Conservation (phyloP, 2,888 invertebrate genomes). For the Malachius bipustulatus region DNA sequence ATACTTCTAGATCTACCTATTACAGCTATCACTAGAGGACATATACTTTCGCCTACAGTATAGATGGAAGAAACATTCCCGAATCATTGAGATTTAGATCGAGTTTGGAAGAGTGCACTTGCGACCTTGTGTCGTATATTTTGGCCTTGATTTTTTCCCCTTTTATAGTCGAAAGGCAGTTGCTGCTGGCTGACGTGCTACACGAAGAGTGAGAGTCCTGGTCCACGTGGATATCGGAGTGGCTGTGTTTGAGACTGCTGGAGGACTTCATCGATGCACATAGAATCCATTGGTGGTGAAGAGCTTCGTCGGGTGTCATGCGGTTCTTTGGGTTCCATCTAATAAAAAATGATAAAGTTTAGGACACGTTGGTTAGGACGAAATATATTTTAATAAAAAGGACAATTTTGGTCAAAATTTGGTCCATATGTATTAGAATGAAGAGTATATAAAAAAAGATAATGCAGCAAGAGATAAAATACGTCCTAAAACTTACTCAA, state of each 20-base stretch:
- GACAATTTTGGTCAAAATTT: too few species aligned
- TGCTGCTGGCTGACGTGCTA: conserved; percentile 32
- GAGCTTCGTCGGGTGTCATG: conserved; percentile 84
- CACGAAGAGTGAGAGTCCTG: conserved; percentile 31
- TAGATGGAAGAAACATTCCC: conserved; percentile 50
- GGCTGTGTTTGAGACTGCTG: conserved; percentile 41
- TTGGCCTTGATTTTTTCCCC: conserved; percentile 35
- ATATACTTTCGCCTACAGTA: conserved; percentile 43
- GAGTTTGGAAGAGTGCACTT: conserved; percentile 36
- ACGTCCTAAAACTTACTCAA: conserved; percentile 91
- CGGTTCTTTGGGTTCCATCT: conserved; percentile 90
- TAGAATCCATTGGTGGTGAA: conserved; percentile 74
- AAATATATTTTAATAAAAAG: too few species aligned
- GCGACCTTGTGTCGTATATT: conserved; percentile 31
- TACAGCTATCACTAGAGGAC: too few species aligned
- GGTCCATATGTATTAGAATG: too few species aligned
- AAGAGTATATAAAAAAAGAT: too few species aligned
- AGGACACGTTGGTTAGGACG: too few species aligned
- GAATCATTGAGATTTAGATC: conserved; percentile 46
- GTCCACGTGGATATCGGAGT: conserved; percentile 38
- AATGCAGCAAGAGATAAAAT: too few species aligned
- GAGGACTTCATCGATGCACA: conserved; percentile 24
- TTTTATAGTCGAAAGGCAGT: conserved; percentile 28
- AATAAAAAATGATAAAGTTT: too few species aligned
- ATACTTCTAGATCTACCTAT: too few species aligned